Evolutionary conservation across 1,140 invertebrate genomes (phyloP).

Genomic region (Heliothis virescens): DNA sequence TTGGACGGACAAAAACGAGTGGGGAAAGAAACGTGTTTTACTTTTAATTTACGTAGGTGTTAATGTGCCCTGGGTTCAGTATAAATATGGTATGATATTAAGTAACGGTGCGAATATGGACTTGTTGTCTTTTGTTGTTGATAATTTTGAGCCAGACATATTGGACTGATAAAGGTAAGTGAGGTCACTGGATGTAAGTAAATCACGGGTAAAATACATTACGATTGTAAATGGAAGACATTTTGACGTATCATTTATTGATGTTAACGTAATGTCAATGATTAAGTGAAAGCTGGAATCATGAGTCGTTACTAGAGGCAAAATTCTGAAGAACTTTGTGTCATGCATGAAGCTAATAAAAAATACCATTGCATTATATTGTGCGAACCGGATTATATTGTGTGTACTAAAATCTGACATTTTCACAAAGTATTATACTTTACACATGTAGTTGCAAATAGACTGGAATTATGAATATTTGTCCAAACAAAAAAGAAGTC

Average conservation of each 20-base stretch:
- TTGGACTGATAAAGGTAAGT: slow-evolving; percentile 18
- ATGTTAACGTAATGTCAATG: slow-evolving; percentile 1
- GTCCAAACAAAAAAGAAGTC: neutral
- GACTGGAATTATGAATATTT: too few species aligned
- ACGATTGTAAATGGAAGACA: slow-evolving; percentile 5
- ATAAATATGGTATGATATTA: slow-evolving; percentile 33
- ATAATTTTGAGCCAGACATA: slow-evolving; percentile 35
- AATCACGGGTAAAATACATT: slow-evolving; percentile 20
- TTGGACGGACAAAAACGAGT: slow-evolving; percentile 51
- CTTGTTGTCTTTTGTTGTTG: neutral
- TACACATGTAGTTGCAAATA: too few species aligned
- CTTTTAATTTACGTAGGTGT: slow-evolving; percentile 31
- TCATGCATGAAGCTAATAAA: neutral
- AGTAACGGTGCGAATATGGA: neutral
- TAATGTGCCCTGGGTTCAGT: slow-evolving; percentile 9
- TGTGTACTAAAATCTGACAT: neutral
- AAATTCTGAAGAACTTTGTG: too few species aligned
- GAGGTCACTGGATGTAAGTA: slow-evolving; percentile 11
- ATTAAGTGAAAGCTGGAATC: neutral
- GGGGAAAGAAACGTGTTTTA: slow-evolving; percentile 51
- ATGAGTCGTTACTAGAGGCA: neutral
- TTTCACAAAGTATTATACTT: neutral
- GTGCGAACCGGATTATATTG: too few species aligned
- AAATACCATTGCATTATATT: neutral
- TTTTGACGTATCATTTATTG: slow-evolving; percentile 19